phyloP scores from a whole-genome alignment of 2,888 invertebrate genomes.

The Drosophila maculinotata region DNA sequence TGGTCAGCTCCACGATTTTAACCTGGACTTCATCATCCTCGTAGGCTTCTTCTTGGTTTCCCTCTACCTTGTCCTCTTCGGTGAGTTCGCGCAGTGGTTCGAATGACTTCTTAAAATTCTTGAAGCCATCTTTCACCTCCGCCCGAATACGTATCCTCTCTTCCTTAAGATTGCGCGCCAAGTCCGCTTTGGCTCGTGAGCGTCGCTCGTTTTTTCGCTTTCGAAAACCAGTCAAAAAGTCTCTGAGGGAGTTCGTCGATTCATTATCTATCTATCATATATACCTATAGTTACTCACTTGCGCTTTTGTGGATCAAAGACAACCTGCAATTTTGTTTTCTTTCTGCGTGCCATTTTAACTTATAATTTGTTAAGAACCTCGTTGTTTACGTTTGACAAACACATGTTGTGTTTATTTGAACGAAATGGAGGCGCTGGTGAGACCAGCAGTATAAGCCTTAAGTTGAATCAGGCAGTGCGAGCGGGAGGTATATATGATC shows the following conservation, averaged over 20 bases:
- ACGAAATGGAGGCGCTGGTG: no score
- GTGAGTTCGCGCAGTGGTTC: constrained; percentile 87
- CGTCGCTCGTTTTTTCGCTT: constrained; percentile 92
- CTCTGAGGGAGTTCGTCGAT: constrained; percentile 85
- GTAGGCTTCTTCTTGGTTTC: constrained; percentile 87
- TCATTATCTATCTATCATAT: not conserved
- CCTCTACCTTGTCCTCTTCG: constrained; percentile 75
- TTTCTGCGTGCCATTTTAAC: constrained; percentile 73
- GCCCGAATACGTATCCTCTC: constrained; percentile 91
- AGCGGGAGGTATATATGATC: no score
- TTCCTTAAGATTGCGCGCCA: constrained; percentile 90
- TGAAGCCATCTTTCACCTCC: constrained; percentile 91
- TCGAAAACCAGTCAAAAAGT: constrained; percentile 92
- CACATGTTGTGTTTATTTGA: constrained; percentile 32
- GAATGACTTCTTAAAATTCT: constrained; percentile 90
- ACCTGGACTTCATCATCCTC: constrained; percentile 92
- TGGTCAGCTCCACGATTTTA: constrained; percentile 90
- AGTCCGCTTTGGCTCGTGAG: constrained; percentile 90
- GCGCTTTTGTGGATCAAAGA: constrained; percentile 88
- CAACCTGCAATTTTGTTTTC: constrained; percentile 83
- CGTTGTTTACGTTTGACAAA: constrained; percentile 52
- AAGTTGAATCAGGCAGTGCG: no score
- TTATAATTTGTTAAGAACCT: constrained; percentile 17
- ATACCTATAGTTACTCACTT: constrained; percentile 84
- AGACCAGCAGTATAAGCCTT: no score